Percentiles rank a stretch among this genome's conserved stretches.
Evolutionary conservation across 2,888 invertebrate species (phyloP).

Genomic region (Epistrophe eligans): DNA sequence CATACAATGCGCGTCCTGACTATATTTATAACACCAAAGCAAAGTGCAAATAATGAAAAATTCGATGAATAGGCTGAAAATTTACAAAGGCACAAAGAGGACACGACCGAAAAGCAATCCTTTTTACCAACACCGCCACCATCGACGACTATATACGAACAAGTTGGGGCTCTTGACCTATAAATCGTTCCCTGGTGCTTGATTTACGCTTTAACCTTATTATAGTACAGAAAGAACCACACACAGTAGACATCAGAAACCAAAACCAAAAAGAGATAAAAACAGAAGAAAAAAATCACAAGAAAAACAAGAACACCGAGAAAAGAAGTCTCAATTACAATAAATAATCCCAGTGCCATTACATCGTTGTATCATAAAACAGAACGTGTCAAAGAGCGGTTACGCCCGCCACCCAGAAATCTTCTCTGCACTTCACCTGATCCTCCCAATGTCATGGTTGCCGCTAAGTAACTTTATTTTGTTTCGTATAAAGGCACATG

Average conservation of each 20-base stretch:
- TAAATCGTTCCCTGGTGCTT: conserved; percentile 69
- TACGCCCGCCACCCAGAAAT: conserved; percentile 41
- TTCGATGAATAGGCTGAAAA: conserved; percentile 65
- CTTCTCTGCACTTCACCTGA: conserved; percentile 19
- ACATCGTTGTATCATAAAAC: conserved; percentile 70
- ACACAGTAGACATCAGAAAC: conserved; percentile 21
- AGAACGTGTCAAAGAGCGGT: conserved; percentile 75
- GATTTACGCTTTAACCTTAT: conserved; percentile 72
- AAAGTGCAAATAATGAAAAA: conserved; percentile 34
- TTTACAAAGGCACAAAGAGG: conserved; percentile 11
- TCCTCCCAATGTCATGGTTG: conserved; percentile 1
- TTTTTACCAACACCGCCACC: conserved; percentile 24
- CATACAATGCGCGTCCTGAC: neutral
- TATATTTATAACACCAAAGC: conserved; percentile 1
- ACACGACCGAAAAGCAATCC: conserved; percentile 42
- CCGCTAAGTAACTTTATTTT: neutral
- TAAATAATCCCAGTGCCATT: conserved; percentile 74
- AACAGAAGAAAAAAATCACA: neutral
- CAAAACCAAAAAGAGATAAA: conserved; percentile 11
- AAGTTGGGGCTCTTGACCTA: conserved; percentile 54
- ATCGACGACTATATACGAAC: too few species aligned
- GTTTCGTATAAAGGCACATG: too few species aligned
- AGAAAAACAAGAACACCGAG: conserved; percentile 12
- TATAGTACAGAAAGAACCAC: conserved; percentile 31
- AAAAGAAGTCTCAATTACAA: conserved; percentile 71